phyloP scores from a whole-genome alignment of 2,888 invertebrate genomes.

The Zootermopsis nevadensis region DNA sequence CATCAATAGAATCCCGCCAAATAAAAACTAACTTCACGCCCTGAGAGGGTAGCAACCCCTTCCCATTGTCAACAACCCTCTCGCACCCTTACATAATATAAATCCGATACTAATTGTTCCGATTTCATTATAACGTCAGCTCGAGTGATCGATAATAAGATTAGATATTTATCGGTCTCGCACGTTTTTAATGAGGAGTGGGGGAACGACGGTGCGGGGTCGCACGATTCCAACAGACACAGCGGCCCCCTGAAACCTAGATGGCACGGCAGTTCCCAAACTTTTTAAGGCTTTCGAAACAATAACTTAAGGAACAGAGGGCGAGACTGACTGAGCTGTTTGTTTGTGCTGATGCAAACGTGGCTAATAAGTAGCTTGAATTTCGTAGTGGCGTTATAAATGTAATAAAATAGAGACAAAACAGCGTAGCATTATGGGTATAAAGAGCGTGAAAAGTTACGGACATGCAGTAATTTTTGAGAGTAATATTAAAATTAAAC shows the following conservation, averaged over 20 bases:
- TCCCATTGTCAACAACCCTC: background rate
- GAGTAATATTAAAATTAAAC: too few species aligned
- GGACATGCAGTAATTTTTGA: too few species aligned
- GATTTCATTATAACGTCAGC: too few species aligned
- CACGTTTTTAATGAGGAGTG: slow-evolving; percentile 7
- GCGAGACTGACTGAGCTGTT: too few species aligned
- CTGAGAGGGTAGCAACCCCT: background rate
- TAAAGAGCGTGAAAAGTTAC: too few species aligned
- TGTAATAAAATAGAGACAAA: too few species aligned
- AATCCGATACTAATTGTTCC: background rate
- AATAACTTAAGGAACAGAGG: too few species aligned
- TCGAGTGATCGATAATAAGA: background rate
- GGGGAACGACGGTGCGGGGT: background rate
- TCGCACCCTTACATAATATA: slow-evolving; percentile 10
- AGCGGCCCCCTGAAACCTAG: background rate
- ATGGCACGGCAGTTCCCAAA: background rate
- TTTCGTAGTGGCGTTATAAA: too few species aligned
- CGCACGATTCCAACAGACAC: background rate
- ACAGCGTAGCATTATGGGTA: too few species aligned
- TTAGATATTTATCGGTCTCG: background rate
- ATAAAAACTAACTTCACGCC: background rate
- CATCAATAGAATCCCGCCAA: background rate
- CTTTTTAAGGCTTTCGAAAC: too few species aligned
- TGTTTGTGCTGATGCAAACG: too few species aligned
- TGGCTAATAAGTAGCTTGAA: too few species aligned